Evolutionary conservation across 2,888 invertebrate species (phyloP).

Genomic region (Diarsia mendica): DNA sequence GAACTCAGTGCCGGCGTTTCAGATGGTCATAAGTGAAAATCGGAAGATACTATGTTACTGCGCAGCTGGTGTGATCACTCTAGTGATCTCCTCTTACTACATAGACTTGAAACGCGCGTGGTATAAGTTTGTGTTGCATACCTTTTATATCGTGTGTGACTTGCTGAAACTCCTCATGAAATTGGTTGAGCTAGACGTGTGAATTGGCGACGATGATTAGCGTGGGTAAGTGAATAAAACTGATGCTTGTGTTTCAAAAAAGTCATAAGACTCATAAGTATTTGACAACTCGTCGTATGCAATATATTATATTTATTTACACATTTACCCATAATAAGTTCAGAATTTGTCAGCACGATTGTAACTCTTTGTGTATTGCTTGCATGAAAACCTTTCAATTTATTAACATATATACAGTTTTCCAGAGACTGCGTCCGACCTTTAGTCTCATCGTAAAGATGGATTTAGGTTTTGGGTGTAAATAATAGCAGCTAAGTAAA

Average conservation of each 20-base stretch:
- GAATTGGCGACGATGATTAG: constrained; percentile 75
- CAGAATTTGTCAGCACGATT: background rate
- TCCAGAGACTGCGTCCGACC: background rate
- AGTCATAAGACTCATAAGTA: background rate
- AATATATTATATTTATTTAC: background rate
- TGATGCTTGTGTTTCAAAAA: background rate
- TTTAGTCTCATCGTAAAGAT: background rate
- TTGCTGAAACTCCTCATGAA: constrained; percentile 85
- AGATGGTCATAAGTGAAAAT: constrained; percentile 85
- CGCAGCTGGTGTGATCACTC: constrained; percentile 70
- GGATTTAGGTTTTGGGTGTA: too few relatives aligned
- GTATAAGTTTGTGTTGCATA: constrained; percentile 83
- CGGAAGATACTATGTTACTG: constrained; percentile 80
- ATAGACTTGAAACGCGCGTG: constrained; percentile 84
- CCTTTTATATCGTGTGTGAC: constrained; percentile 85
- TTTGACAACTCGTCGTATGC: background rate
- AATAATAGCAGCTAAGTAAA: background rate
- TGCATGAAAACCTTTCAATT: background rate
- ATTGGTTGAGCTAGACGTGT: constrained; percentile 79
- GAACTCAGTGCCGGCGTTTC: constrained; percentile 69
- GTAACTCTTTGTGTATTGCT: background rate
- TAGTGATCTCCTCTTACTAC: constrained; percentile 76
- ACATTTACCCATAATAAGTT: background rate
- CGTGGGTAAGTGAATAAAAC: constrained; percentile 66
- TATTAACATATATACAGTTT: background rate